These are phyloP conservation scores for Hemithea aestivaria DNA, from an alignment of 2,888 invertebrate genomes.

Conservation along the genomic window DNA sequence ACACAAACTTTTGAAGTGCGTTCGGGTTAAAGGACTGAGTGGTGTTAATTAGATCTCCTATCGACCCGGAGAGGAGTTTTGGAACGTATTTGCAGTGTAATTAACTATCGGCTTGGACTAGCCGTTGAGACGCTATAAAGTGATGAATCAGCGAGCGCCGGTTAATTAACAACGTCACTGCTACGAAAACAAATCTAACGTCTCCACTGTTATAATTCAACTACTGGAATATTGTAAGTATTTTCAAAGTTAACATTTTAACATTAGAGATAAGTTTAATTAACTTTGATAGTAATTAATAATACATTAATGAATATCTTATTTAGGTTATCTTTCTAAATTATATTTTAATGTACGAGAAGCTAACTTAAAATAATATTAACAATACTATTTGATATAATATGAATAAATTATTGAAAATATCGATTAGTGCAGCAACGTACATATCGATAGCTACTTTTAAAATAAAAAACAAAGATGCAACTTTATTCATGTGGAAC, in stretches of 20 bases:
- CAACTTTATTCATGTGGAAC: slow-evolving; percentile 3
- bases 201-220: slow-evolving; percentile 40
- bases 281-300: no score
- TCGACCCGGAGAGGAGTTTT: slow-evolving; percentile 42
- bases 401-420: no score
- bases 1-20: slow-evolving; percentile 62
- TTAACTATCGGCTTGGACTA: slow-evolving; percentile 60
- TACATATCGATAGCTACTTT: neutral
- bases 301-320: no score
- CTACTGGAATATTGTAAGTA: slow-evolving; percentile 66
- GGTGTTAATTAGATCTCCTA: slow-evolving; percentile 35
- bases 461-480: no score
- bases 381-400: no score
- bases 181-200: slow-evolving; percentile 70
- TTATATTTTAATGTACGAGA: no score
- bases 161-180: slow-evolving; percentile 72
- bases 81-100: slow-evolving; percentile 55
- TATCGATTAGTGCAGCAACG: no score
- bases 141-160: slow-evolving; percentile 77
- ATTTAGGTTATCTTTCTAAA: no score
- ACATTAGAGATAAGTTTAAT: no score
- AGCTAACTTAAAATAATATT: no score
- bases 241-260: no score
- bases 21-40: slow-evolving; percentile 46
- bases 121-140: slow-evolving; percentile 72